phyloP scores from a whole-genome alignment of 2,888 invertebrate genomes.

The Copidosoma aretas region DNA sequence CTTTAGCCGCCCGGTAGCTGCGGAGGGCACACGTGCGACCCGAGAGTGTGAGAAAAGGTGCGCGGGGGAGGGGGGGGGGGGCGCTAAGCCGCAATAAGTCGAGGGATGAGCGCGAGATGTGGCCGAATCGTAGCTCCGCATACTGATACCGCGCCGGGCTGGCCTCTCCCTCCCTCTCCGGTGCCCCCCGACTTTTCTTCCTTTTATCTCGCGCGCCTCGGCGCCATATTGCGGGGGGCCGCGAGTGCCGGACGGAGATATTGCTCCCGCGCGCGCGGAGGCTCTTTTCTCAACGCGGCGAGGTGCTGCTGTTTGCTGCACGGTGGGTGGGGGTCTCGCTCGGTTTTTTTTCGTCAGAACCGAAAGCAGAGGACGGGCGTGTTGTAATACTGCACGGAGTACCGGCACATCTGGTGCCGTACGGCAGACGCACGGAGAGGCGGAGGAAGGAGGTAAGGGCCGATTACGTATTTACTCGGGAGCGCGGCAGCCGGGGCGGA shows the following conservation, averaged over 20 bases:
- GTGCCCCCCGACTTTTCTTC: too few relatives aligned
- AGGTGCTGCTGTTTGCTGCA: too few relatives aligned
- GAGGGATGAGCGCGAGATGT: constrained; percentile 63
- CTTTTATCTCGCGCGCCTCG: too few relatives aligned
- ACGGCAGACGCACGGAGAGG: neutral
- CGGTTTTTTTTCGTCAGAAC: too few relatives aligned
- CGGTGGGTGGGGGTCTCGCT: too few relatives aligned
- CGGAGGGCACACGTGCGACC: constrained; percentile 46
- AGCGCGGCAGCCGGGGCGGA: constrained; percentile 29
- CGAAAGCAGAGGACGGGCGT: too few relatives aligned
- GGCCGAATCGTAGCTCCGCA: constrained; percentile 62
- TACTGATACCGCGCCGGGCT: constrained; percentile 56
- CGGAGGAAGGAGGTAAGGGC: constrained; percentile 50
- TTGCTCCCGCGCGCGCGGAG: neutral
- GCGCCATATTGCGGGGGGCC: too few relatives aligned
- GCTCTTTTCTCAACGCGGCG: too few relatives aligned
- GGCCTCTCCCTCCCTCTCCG: neutral
- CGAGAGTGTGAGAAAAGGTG: constrained; percentile 33
- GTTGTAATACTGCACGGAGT: too few relatives aligned
- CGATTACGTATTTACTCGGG: constrained; percentile 62
- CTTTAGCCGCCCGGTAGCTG: constrained; percentile 50
- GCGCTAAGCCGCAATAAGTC: constrained; percentile 63
- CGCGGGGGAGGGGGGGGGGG: constrained; percentile 37
- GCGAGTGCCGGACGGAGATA: neutral
- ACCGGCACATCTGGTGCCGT: too few relatives aligned